phyloP scores from a whole-genome alignment of 2,113 vertebrate species.

The Numida meleagris region DNA sequence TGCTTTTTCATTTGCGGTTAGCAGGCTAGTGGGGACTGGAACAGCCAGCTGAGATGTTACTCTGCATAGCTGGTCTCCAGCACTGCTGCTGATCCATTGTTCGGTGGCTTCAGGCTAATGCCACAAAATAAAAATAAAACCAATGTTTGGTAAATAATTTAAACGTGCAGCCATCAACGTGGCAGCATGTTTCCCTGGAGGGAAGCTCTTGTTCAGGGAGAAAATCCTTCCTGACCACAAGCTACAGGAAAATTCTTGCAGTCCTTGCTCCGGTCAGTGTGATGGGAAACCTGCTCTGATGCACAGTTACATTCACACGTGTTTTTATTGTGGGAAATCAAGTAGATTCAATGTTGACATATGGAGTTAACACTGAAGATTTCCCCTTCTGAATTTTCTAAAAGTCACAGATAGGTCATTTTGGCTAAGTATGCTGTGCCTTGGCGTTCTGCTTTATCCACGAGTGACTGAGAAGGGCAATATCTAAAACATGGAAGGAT shows the following conservation, averaged over 20 bases:
- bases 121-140: neutral
- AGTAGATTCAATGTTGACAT: constrained; percentile 48
- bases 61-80: constrained; percentile 15
- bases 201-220: neutral
- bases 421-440: neutral
- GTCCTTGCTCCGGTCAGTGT: neutral
- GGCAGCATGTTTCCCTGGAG: neutral
- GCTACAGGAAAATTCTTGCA: neutral
- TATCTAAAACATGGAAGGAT: neutral
- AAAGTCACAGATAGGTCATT: constrained; percentile 44
- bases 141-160: constrained; percentile 28
- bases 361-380: constrained; percentile 30
- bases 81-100: neutral
- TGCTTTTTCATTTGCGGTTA: neutral
- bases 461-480: neutral
- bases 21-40: neutral
- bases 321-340: constrained; percentile 36
- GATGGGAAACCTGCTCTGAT: neutral
- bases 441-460: neutral
- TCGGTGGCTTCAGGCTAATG: neutral
- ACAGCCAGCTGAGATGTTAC: neutral
- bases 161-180: constrained; percentile 23
- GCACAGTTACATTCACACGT: neutral
- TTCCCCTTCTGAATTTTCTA: constrained; percentile 17
- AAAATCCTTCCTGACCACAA: neutral